These are phyloP conservation scores for Cecidostiba fungosa DNA, from an alignment of 2,888 invertebrate species.

Conservation along the genomic window DNA sequence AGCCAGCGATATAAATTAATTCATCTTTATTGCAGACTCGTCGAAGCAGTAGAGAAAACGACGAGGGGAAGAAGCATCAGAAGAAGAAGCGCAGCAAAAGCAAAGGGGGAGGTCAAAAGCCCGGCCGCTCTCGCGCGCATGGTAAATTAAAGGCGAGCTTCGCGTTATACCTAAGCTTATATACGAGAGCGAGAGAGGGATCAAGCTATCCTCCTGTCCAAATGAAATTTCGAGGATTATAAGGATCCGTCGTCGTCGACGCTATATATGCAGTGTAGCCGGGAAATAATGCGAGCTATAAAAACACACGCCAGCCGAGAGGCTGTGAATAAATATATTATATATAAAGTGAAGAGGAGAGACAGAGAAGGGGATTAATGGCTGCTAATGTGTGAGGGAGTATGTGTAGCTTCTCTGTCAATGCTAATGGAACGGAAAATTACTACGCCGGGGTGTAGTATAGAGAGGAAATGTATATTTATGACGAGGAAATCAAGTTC, in stretches of 20 bases:
- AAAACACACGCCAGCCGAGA: not conserved
- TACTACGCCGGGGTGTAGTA: not conserved
- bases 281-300: constrained; percentile 11
- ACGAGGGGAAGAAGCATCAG: not conserved
- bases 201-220: constrained; percentile 28
- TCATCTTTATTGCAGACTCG: constrained; percentile 9
- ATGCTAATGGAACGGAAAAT: constrained; percentile 5
- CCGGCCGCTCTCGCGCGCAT: not conserved
- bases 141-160: constrained; percentile 15
- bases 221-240: constrained; percentile 48
- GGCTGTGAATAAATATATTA: not conserved
- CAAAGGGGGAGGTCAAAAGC: not conserved
- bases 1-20: not conserved
- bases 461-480: not conserved
- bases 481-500: no score
- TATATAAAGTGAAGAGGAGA: not conserved
- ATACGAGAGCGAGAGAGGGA: not conserved
- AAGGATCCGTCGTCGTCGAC: not conserved
- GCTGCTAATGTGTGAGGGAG: not conserved
- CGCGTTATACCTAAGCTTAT: not conserved
- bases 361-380: not conserved
- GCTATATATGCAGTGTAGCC: not conserved
- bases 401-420: not conserved
- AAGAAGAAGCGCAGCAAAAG: not conserved
- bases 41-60: not conserved